A percentile compares a stretch with the other conserved stretches of the same genome.
Evolutionary conservation across 1,140 invertebrate species (phyloP).

Genomic region (Pomacea maculata): DNA sequence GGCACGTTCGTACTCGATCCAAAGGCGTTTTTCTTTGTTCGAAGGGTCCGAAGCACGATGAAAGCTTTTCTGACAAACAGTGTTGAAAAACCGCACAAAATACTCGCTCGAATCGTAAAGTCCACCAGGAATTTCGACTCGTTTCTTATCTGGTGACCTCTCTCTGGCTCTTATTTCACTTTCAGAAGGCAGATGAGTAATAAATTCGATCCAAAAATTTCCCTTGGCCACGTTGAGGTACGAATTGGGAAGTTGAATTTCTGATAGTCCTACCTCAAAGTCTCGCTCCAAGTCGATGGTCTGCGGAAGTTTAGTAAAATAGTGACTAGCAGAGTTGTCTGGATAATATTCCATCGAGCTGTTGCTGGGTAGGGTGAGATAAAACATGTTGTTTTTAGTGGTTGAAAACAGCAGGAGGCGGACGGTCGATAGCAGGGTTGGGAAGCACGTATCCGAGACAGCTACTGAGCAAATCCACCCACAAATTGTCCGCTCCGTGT

Average conservation of each 20-base stretch:
- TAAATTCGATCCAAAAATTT: neutral
- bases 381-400: constrained; percentile 2
- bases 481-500: constrained; percentile 4
- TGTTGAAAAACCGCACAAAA: neutral
- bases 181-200: neutral
- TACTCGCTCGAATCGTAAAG: neutral
- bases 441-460: constrained; percentile 2
- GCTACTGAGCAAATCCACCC: neutral
- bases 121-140: neutral
- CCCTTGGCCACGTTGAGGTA: neutral
- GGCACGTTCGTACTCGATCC: constrained; percentile 1
- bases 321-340: constrained; percentile 7
- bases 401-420: neutral
- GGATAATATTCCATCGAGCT: neutral
- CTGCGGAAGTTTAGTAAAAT: constrained; percentile 9
- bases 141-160: too few species aligned
- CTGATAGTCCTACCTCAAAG: neutral
- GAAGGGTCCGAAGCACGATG: too few species aligned
- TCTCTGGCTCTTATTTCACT: too few species aligned
- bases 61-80: neutral
- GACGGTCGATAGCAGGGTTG: neutral
- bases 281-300: neutral
- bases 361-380: constrained; percentile 9
- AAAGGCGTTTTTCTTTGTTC: neutral
- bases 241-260: neutral